A percentile compares a stretch with the other conserved stretches of the same genome.
Conservation (phyloP, 2,797 vertebrate genomes). For the Alexandromys oeconomus region DNA sequence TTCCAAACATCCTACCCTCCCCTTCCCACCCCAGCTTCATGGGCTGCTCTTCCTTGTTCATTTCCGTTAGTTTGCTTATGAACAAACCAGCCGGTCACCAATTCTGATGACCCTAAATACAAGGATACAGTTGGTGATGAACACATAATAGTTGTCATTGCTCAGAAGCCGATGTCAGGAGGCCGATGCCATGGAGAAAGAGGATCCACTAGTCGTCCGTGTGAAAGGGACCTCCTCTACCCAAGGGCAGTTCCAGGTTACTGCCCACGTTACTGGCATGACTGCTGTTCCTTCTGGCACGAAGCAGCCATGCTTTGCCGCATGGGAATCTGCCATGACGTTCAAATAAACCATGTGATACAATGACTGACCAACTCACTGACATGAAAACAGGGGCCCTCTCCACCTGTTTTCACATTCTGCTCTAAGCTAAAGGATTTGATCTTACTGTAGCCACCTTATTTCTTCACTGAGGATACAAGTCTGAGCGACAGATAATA, state of each 20-base stretch:
- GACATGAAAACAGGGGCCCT: neutral
- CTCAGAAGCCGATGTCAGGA: neutral
- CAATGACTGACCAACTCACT: neutral
- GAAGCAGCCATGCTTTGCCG: neutral
- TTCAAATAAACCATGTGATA: neutral
- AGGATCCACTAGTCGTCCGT: neutral
- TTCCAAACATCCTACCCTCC: neutral
- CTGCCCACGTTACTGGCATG: neutral
- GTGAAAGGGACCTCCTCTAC: neutral
- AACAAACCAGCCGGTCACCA: neutral
- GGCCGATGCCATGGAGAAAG: neutral
- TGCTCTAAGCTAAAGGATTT: neutral
- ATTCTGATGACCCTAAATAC: neutral
- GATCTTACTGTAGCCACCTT: neutral
- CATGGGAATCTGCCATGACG: neutral
- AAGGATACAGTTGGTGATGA: neutral
- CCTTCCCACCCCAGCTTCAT: neutral
- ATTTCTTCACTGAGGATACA: neutral
- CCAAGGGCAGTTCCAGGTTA: neutral
- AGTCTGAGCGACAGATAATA: neutral
- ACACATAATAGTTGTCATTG: neutral
- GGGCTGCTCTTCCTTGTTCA: neutral
- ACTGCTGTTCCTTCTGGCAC: neutral
- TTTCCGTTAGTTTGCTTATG: slow-evolving; percentile 25
- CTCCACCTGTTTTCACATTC: neutral